Percentiles rank a stretch among this genome's conserved stretches.
phyloP scores from a whole-genome alignment of 2,888 invertebrate genomes.

The Thelaira solivaga region DNA sequence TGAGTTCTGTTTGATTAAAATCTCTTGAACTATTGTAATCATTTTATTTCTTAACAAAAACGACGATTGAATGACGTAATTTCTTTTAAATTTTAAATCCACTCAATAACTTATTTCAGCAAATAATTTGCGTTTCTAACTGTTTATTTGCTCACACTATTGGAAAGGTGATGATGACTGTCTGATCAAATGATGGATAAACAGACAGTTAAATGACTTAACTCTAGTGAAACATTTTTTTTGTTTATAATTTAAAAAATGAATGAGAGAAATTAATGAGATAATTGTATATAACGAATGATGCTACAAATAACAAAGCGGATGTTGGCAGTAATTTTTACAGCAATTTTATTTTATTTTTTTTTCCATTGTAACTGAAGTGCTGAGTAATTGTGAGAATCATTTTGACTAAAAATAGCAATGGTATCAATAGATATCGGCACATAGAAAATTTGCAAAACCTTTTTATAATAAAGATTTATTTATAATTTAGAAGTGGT shows the following conservation, averaged over 20 bases:
- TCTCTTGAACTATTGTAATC: no score
- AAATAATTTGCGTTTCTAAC: slow-evolving; percentile 43
- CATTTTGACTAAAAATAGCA: slow-evolving; percentile 49
- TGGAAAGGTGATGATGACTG: slow-evolving; percentile 13
- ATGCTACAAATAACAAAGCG: slow-evolving; percentile 37
- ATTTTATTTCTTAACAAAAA: no score
- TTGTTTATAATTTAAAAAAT: not conserved
- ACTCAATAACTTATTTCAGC: not conserved
- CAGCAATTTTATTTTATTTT: slow-evolving; percentile 9
- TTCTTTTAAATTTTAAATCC: not conserved
- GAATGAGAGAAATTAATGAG: not conserved
- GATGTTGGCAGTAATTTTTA: slow-evolving; percentile 27
- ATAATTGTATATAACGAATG: slow-evolving; percentile 7
- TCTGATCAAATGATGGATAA: not conserved
- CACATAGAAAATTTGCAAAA: not conserved
- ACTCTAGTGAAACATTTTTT: not conserved
- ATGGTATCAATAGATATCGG: slow-evolving; percentile 26
- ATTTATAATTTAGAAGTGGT: slow-evolving; percentile 10
- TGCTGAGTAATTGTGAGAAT: slow-evolving; percentile 53
- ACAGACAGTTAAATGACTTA: slow-evolving; percentile 9
- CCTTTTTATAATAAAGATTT: slow-evolving; percentile 23
- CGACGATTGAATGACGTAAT: no score
- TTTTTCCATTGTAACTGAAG: slow-evolving; percentile 4
- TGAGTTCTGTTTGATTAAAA: no score
- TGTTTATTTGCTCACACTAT: slow-evolving; percentile 37